phyloP scores from a whole-genome alignment of 2,888 invertebrate species.

The Erannis defoliaria region DNA sequence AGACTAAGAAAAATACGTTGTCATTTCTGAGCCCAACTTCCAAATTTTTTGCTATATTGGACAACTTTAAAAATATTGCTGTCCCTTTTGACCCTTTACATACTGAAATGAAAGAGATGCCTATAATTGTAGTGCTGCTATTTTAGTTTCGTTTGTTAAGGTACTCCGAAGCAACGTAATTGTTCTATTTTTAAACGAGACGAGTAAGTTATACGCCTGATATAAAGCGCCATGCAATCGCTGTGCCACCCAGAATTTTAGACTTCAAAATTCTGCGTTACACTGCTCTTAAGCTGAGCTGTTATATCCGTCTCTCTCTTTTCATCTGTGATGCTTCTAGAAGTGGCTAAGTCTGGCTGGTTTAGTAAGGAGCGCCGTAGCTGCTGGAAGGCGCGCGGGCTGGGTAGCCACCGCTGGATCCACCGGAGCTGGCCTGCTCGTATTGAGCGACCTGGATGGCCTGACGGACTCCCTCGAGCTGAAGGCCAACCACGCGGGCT shows the following conservation, averaged over 20 bases:
- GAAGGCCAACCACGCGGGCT: slow-evolving; percentile 92
- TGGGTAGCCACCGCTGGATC: slow-evolving; percentile 84
- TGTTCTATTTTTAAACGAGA: neutral
- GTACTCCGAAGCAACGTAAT: neutral
- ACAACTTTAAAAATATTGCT: neutral
- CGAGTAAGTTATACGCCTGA: neutral
- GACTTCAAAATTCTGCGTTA: neutral
- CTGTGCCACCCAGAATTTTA: neutral
- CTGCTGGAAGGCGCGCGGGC: slow-evolving; percentile 88
- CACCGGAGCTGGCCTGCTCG: slow-evolving; percentile 87
- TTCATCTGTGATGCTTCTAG: slow-evolving; percentile 52
- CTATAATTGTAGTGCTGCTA: neutral
- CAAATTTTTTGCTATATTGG: neutral
- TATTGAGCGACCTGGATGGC: slow-evolving; percentile 96
- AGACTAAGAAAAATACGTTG: slow-evolving; percentile 32
- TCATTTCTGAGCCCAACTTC: neutral
- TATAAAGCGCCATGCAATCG: neutral
- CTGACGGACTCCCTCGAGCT: slow-evolving; percentile 94
- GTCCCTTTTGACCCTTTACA: neutral
- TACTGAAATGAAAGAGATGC: neutral
- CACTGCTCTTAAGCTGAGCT: neutral
- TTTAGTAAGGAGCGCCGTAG: slow-evolving; percentile 89
- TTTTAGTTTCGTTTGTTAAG: neutral
- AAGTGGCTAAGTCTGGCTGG: slow-evolving; percentile 47
- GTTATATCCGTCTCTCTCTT: neutral